Conservation (phyloP, 2,888 invertebrate species). For the Nemotelus pantherinus region DNA sequence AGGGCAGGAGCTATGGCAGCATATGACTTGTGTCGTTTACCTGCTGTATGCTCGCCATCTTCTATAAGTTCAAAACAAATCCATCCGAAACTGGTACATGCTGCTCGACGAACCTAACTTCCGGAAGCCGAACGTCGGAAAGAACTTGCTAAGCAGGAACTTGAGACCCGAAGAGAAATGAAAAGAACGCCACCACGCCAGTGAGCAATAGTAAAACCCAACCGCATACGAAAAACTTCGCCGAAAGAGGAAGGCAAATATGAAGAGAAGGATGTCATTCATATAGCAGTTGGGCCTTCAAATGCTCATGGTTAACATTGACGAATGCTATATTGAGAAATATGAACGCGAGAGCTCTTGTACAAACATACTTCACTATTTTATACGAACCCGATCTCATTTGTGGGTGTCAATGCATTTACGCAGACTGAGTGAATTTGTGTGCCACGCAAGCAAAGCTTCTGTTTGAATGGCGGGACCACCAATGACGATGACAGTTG, state of each 20-base stretch:
- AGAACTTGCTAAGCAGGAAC: conserved; percentile 67
- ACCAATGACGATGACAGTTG: conserved; percentile 73
- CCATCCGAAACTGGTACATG: conserved; percentile 61
- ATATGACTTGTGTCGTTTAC: too few relatives aligned
- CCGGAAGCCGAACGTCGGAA: conserved; percentile 80
- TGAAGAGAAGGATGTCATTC: conserved; percentile 52
- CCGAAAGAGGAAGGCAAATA: conserved; percentile 55
- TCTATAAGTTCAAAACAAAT: too few relatives aligned
- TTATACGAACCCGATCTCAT: conserved; percentile 91
- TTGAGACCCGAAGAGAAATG: conserved; percentile 77
- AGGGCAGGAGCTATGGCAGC: too few relatives aligned
- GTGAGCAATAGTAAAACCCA: conserved; percentile 56
- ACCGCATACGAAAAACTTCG: conserved; percentile 51
- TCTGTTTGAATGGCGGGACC: conserved; percentile 82
- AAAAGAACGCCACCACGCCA: conserved; percentile 51
- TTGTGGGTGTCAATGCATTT: conserved; percentile 90
- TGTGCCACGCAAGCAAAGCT: conserved; percentile 62
- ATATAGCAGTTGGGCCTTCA: conserved; percentile 72
- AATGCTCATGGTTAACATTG: conserved; percentile 90
- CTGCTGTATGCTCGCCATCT: too few relatives aligned
- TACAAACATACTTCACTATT: conserved; percentile 82
- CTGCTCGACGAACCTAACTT: conserved; percentile 73
- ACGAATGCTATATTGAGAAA: conserved; percentile 85
- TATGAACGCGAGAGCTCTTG: conserved; percentile 79
- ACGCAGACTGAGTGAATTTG: conserved; percentile 84